These are phyloP conservation scores for Merops nubicus DNA, from an alignment of 2,113 vertebrate genomes.

Conservation along the genomic window DNA sequence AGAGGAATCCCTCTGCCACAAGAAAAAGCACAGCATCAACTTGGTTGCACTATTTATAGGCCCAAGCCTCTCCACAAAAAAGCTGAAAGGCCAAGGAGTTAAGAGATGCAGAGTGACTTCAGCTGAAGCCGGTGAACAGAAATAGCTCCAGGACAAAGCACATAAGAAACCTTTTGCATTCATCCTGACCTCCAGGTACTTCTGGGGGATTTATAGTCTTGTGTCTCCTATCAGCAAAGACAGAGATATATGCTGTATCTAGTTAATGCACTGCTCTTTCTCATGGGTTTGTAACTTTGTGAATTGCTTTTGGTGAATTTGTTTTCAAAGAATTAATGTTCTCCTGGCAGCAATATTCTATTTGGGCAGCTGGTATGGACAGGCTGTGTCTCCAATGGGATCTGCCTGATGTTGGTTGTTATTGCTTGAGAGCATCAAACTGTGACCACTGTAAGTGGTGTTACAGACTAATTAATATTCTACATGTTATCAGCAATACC, in stretches of 20 bases:
- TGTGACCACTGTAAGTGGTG: background rate
- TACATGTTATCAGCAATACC: background rate
- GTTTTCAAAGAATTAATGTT: background rate
- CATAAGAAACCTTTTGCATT: background rate
- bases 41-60: background rate
- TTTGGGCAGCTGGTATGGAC: background rate
- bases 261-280: background rate
- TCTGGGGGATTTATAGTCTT: background rate
- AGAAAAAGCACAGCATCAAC: background rate
- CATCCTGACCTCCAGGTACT: background rate
- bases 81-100: background rate
- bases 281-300: background rate
- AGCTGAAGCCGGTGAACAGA: background rate
- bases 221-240: background rate
- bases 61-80: background rate
- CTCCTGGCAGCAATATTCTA: background rate
- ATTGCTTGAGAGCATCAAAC: background rate
- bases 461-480: background rate
- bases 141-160: constrained; percentile 13
- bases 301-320: background rate
- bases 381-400: background rate
- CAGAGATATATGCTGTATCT: background rate
- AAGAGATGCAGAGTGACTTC: background rate
- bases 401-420: background rate
- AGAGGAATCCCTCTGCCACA: background rate